Percentiles rank a stretch among this genome's conserved stretches.
phyloP scores from a whole-genome alignment of 2,797 vertebrate species.

The Pempheris klunzingeri region DNA sequence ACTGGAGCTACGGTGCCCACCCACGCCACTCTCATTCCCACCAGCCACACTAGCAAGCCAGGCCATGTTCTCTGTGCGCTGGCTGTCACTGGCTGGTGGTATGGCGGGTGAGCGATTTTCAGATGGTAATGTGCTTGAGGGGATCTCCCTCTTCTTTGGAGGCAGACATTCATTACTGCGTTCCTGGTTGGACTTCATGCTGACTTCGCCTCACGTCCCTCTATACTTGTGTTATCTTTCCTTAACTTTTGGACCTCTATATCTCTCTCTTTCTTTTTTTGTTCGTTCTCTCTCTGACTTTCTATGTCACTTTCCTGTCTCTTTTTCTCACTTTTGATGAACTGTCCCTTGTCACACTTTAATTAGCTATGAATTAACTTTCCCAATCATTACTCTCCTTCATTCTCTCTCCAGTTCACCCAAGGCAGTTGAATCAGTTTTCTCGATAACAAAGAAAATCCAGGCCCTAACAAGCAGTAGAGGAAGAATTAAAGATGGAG shows the following conservation, averaged over 20 bases:
- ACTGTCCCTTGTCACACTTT: conserved; percentile 76
- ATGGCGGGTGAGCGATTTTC: conserved; percentile 87
- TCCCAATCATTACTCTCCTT: conserved; percentile 30
- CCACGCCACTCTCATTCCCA: conserved; percentile 81
- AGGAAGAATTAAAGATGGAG: conserved; percentile 58
- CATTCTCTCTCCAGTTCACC: conserved; percentile 62
- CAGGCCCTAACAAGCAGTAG: conserved; percentile 45
- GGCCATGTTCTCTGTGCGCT: conserved; percentile 91
- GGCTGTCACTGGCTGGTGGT: conserved; percentile 89
- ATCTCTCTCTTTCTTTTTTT: conserved; percentile 38
- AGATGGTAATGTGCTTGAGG: conserved; percentile 90
- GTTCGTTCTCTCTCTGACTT: conserved; percentile 34
- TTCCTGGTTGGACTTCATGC: conserved; percentile 99
- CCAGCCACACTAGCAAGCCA: conserved; percentile 91
- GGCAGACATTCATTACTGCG: conserved; percentile 99
- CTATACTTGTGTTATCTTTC: conserved; percentile 51
- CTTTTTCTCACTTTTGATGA: conserved; percentile 71
- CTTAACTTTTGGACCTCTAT: conserved; percentile 34
- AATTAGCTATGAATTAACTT: conserved; percentile 46
- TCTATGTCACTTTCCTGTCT: conserved; percentile 69
- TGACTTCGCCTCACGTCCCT: conserved; percentile 69
- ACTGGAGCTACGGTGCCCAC: conserved; percentile 72
- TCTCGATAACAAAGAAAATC: conserved; percentile 48
- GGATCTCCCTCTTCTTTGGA: conserved; percentile 98
- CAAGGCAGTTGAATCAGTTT: conserved; percentile 34